Evolutionary conservation across 2,888 invertebrate species (phyloP).

Genomic region (Scaptomyza cyrtandrae): DNA sequence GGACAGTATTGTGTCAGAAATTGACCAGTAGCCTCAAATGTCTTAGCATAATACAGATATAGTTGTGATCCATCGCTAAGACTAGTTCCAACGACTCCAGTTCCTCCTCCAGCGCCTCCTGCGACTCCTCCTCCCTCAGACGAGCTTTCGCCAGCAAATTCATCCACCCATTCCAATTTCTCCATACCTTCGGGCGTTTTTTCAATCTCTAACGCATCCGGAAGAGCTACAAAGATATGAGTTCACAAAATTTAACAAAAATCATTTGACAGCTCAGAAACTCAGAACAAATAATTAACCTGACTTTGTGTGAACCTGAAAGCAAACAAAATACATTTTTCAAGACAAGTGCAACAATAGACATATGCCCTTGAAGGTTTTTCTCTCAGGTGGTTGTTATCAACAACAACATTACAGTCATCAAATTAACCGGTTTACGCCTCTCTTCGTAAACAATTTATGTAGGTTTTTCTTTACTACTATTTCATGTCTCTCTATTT

Average conservation of each 20-base stretch:
- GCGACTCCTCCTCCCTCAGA: conserved; percentile 21
- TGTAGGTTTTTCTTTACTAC: not conserved
- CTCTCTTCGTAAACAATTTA: not conserved
- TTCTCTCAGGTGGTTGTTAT: not conserved
- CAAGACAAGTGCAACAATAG: not conserved
- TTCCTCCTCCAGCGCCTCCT: conserved; percentile 17
- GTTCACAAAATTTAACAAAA: not conserved
- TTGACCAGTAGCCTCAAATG: conserved; percentile 88
- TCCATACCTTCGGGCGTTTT: conserved; percentile 86
- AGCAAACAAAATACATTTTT: not conserved
- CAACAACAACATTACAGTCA: not conserved
- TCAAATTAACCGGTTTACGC: not conserved
- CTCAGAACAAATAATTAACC: not conserved
- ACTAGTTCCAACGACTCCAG: not conserved
- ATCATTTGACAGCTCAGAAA: no score
- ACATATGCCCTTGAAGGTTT: not conserved
- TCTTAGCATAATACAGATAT: conserved; percentile 90
- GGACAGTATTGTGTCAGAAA: conserved; percentile 84
- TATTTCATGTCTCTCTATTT: not conserved
- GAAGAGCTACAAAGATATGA: conserved; percentile 47
- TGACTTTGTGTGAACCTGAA: not conserved
- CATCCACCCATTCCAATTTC: conserved; percentile 91
- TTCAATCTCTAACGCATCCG: conserved; percentile 82
- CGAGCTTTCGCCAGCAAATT: conserved; percentile 85
- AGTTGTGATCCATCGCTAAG: conserved; percentile 84